Conservation (phyloP, 2,113 vertebrate species). For the Oreochromis niloticus region DNA sequence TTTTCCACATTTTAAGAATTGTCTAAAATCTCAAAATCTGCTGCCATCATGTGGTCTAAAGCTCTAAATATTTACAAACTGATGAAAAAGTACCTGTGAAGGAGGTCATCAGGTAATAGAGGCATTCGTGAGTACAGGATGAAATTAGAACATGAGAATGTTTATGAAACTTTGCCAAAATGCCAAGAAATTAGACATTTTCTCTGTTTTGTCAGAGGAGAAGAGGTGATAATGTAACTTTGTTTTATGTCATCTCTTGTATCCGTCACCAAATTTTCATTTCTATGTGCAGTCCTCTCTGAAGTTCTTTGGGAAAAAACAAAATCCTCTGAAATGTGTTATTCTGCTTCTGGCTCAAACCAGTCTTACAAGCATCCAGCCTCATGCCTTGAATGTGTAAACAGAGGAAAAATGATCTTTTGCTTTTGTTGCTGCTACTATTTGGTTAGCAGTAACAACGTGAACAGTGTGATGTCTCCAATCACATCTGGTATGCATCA, state of each 20-base stretch:
- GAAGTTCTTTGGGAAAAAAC: slow-evolving; percentile 14
- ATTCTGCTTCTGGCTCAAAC: slow-evolving; percentile 39
- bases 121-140: background rate
- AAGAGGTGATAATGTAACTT: background rate
- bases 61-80: background rate
- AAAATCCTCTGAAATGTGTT: slow-evolving; percentile 38
- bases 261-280: background rate
- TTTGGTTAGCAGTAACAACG: slow-evolving; percentile 62
- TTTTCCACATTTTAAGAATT: background rate
- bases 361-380: slow-evolving; percentile 28
- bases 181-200: background rate
- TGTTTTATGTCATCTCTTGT: background rate
- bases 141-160: background rate
- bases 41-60: slow-evolving; percentile 58
- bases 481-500: slow-evolving; percentile 71
- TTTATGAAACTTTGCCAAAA: background rate
- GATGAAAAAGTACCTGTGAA: background rate
- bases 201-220: background rate
- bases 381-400: slow-evolving; percentile 47
- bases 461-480: slow-evolving; percentile 60
- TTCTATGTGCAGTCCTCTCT: background rate
- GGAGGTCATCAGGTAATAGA: background rate
- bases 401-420: slow-evolving; percentile 56
- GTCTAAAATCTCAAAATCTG: slow-evolving; percentile 29
- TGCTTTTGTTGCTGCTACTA: slow-evolving; percentile 46